Base-by-base conservation (phyloP, 30 jellyfish, hydroid and myxozoan genomes). In the Chironex yamaguchii region DNA sequence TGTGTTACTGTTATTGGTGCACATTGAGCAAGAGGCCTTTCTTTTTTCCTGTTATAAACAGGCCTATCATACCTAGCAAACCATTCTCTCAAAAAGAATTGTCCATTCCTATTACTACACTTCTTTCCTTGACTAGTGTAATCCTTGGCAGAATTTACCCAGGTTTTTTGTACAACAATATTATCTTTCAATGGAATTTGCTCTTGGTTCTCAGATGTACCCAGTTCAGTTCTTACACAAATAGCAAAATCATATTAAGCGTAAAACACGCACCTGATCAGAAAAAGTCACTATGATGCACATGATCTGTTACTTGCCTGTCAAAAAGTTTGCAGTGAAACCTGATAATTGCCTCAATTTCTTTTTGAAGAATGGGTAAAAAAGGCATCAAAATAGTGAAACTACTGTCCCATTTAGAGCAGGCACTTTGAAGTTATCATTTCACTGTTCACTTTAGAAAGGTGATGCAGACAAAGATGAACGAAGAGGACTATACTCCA, bases 131-230 rank as follows among this genome's bases (percentile, higher is more conserved):
- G 63, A 50, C 26, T 29, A 51, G 88, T 50, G 86, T 72, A 72
- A 72, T 72, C 76, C 6, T 36, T 36, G 86, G 86, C 86, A 72
- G 76, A n/a, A 72, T 72, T 52, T 52, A 72, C 76, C 86, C 86
- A 72, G 75, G 86, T 72, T 27, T 72, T n/a, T 4, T 53, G 49
- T 72, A 72, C 25, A 52, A 72, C 76, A 9, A 72, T 42, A 72
- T 72, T 27, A 36, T 0, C 34, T 36, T 72, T 66, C 36, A 68
- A 63, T 68, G 0, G 82, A 63, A 32, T 68, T 68, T 68, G 71
- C 62, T 11, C n/a, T 42, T 42, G 14, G 71, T 21, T 68, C 70
- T 27, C 72, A 68, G 82, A 68, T 32, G 82, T 0, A 68, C 0
- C 68, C 71, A 63, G 30, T 68, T 68, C 82, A 27, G 52, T 29